phyloP scores from a whole-genome alignment of 2,113 vertebrate genomes.

The Panthera tigris region DNA sequence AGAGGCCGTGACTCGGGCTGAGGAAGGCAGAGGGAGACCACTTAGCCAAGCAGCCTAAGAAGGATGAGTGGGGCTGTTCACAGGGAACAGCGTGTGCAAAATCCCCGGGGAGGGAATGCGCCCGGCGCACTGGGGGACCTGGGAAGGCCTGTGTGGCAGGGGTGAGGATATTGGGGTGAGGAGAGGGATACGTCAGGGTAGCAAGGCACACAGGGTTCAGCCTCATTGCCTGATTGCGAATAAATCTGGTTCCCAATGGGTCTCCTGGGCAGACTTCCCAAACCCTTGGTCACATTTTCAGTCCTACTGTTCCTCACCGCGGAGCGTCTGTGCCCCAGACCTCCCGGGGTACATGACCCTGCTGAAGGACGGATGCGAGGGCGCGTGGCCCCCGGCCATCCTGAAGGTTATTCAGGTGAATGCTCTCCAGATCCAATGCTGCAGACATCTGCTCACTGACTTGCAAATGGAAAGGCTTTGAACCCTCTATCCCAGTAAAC shows the following conservation, averaged over 20 bases:
- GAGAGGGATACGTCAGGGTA: too few species aligned
- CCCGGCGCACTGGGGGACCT: fast-evolving
- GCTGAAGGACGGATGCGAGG: not conserved
- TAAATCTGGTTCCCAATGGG: not conserved
- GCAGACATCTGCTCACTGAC: not conserved
- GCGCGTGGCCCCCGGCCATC: not conserved
- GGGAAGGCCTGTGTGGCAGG: not conserved
- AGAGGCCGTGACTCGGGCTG: fast-evolving
- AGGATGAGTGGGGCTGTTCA: not conserved
- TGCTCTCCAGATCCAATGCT: not conserved
- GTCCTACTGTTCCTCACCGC: not conserved
- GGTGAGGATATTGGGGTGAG: not conserved
- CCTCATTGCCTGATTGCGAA: not conserved
- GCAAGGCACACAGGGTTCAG: not conserved
- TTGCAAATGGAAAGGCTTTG: not conserved
- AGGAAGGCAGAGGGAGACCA: not conserved
- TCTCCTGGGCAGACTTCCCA: not conserved
- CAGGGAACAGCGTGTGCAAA: too few species aligned
- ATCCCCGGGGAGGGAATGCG: not conserved
- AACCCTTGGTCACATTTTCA: not conserved
- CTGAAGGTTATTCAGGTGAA: too few species aligned
- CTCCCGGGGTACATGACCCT: fast-evolving
- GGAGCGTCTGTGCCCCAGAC: not conserved
- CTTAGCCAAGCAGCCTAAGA: not conserved
- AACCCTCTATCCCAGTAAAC: not conserved